phyloP scores from a whole-genome alignment of 2,888 invertebrate species.

The Tuta absoluta region DNA sequence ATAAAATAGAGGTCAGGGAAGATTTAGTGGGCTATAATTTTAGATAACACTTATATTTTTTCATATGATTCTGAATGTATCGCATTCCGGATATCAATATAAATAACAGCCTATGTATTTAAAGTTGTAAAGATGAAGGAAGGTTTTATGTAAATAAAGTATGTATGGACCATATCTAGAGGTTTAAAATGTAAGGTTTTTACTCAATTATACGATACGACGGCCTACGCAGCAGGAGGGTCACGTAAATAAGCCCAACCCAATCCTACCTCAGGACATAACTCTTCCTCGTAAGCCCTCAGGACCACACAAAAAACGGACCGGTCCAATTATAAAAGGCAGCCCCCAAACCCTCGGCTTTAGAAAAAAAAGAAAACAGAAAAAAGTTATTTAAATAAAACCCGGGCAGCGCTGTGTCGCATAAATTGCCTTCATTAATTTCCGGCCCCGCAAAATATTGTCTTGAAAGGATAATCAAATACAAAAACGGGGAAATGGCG shows the following conservation, averaged over 20 bases:
- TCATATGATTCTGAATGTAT: too few species aligned
- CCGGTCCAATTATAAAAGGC: slow-evolving; percentile 76
- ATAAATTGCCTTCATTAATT: slow-evolving; percentile 81
- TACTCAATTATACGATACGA: not conserved
- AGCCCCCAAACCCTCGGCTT: slow-evolving; percentile 64
- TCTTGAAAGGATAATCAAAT: slow-evolving; percentile 82
- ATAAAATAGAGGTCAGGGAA: too few species aligned
- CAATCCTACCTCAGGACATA: slow-evolving; percentile 69
- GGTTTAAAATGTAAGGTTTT: slow-evolving; percentile 5
- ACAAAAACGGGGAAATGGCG: slow-evolving; percentile 80
- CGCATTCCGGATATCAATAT: too few species aligned
- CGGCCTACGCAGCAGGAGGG: slow-evolving; percentile 1
- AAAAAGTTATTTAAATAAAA: slow-evolving; percentile 79
- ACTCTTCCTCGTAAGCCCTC: slow-evolving; percentile 62
- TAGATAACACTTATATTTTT: too few species aligned
- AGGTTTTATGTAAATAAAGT: too few species aligned
- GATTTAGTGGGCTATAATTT: too few species aligned
- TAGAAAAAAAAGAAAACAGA: slow-evolving; percentile 56
- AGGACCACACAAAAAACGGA: slow-evolving; percentile 54
- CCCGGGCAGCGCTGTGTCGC: slow-evolving; percentile 72
- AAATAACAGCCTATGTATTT: too few species aligned
- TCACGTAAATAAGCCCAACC: slow-evolving; percentile 7
- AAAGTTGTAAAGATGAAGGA: too few species aligned
- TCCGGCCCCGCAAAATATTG: slow-evolving; percentile 80
- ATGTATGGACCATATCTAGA: too few species aligned